Conservation (phyloP, 2,888 invertebrate genomes). For the Dynastes maya region DNA sequence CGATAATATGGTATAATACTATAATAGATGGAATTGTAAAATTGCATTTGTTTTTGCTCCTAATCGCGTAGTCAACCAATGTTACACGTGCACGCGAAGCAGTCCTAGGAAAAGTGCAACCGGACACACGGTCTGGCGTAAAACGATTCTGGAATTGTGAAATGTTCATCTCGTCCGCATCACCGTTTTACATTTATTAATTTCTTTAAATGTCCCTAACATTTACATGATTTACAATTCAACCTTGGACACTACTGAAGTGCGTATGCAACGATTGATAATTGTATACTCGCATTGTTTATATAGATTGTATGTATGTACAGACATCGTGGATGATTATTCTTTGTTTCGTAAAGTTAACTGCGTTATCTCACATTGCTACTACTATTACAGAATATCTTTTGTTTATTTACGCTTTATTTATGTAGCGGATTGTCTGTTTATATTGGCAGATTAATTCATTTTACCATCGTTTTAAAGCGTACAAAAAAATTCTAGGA, state of each 20-base stretch:
- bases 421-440: background rate
- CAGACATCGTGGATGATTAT: slow-evolving; percentile 63
- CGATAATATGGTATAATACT: background rate
- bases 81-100: slow-evolving; percentile 16
- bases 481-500: too few species aligned
- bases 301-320: slow-evolving; percentile 50
- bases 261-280: slow-evolving; percentile 59
- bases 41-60: slow-evolving; percentile 16
- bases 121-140: too few species aligned
- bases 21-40: background rate
- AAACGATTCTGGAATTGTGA: slow-evolving; percentile 43
- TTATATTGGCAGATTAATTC: too few species aligned
- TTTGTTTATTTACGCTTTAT: slow-evolving; percentile 1
- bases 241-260: slow-evolving; percentile 21
- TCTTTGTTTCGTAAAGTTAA: slow-evolving; percentile 61
- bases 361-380: slow-evolving; percentile 10
- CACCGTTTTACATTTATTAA: slow-evolving; percentile 17
- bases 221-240: slow-evolving; percentile 23
- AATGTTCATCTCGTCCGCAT: slow-evolving; percentile 35
- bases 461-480: too few species aligned
- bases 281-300: slow-evolving; percentile 65
- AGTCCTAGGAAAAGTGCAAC: too few species aligned
- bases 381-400: slow-evolving; percentile 1
- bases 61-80: slow-evolving; percentile 48
- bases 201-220: slow-evolving; percentile 26